Evolutionary conservation across 64 coral and sea anemone genomes (phyloP).

Genomic region (Pocillopora verrucosa): DNA sequence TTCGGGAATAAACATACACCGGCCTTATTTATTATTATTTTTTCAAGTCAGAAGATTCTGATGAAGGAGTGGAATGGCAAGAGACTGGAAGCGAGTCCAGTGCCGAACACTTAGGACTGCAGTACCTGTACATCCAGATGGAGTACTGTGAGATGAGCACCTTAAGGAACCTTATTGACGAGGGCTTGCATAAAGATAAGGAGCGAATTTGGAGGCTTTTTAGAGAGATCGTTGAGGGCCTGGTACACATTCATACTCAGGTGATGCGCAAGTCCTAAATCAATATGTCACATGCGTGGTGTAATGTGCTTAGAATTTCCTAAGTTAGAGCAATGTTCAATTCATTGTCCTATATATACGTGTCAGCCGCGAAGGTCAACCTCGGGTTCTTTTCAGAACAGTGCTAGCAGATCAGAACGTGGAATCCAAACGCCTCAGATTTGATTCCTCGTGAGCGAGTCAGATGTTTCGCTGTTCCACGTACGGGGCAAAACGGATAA

Average conservation of each 20-base stretch:
- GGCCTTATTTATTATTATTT: background rate
- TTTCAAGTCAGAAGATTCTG: slow-evolving; percentile 85
- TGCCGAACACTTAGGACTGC: slow-evolving; percentile 49
- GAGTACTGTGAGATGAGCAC: slow-evolving; percentile 99
- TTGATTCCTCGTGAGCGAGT: too few species aligned
- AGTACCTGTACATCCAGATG: slow-evolving; percentile 99
- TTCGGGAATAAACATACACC: background rate
- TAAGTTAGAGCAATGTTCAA: too few species aligned
- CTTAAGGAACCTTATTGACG: slow-evolving; percentile 92
- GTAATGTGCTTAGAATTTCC: too few species aligned
- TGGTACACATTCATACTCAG: slow-evolving; percentile 93
- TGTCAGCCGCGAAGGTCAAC: background rate
- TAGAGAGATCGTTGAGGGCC: slow-evolving; percentile 94
- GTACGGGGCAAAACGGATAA: too few species aligned
- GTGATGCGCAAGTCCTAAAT: background rate
- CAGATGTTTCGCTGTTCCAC: too few species aligned
- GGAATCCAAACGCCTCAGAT: too few species aligned
- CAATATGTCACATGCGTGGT: too few species aligned
- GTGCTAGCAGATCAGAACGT: too few species aligned
- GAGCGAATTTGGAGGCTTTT: slow-evolving; percentile 88
- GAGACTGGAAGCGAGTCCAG: slow-evolving; percentile 68
- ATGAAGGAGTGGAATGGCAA: slow-evolving; percentile 72
- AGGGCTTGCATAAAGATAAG: slow-evolving; percentile 77
- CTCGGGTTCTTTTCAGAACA: background rate
- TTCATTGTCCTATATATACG: too few species aligned